Percentiles rank a stretch among this genome's conserved stretches.
phyloP scores from a whole-genome alignment of 2,113 vertebrate species.

The Odocoileus hemionus region DNA sequence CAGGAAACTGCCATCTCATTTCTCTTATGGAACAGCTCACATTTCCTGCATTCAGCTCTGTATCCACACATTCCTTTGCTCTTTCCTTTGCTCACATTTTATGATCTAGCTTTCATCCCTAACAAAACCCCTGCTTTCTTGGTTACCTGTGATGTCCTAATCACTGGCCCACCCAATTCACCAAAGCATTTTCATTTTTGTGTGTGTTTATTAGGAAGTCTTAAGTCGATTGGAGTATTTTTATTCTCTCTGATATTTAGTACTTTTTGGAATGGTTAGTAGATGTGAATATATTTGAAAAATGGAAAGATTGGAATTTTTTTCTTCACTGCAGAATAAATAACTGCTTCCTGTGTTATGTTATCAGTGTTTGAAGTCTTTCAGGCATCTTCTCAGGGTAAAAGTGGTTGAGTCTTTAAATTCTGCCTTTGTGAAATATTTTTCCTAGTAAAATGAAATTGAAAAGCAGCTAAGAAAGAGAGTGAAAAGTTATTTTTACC shows the following conservation, averaged over 20 bases:
- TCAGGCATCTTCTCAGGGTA: constrained; percentile 13
- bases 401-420: neutral
- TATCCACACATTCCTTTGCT: neutral
- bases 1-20: neutral
- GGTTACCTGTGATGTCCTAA: neutral
- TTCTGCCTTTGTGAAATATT: neutral
- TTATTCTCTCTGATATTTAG: neutral
- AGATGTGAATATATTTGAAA: neutral
- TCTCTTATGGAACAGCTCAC: neutral
- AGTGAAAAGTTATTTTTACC: constrained; percentile 57
- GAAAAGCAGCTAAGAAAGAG: constrained; percentile 59
- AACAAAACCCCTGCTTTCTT: neutral
- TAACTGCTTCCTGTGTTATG: neutral
- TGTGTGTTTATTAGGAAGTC: neutral
- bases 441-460: constrained; percentile 40
- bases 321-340: neutral
- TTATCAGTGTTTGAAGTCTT: neutral
- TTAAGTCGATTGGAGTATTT: constrained; percentile 23
- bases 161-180: neutral
- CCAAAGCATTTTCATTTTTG: neutral
- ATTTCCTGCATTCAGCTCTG: neutral
- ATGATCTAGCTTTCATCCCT: neutral
- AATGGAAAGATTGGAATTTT: neutral
- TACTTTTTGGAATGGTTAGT: neutral
- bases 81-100: neutral